Percentiles rank a stretch among this genome's conserved stretches.
phyloP scores from a whole-genome alignment of 2,888 invertebrate species.

The Myopa tessellatipennis region DNA sequence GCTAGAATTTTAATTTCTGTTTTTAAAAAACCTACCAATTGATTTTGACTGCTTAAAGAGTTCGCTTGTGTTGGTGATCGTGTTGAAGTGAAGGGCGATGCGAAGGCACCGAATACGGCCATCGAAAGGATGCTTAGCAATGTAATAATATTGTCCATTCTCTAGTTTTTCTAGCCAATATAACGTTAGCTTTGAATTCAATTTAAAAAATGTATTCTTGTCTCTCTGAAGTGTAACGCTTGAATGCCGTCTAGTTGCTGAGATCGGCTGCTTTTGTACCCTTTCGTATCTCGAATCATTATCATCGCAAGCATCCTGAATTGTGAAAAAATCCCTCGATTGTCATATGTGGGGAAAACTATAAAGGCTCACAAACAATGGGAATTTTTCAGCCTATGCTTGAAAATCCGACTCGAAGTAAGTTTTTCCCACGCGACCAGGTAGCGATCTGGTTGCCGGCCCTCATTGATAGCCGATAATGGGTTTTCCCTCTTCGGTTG shows the following conservation, averaged over 20 bases:
- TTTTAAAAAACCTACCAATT: conserved; percentile 33
- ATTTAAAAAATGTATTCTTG: not conserved
- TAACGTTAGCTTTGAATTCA: not conserved
- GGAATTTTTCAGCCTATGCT: not conserved
- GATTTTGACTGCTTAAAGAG: conserved; percentile 38
- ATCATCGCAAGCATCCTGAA: not conserved
- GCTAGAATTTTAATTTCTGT: not conserved
- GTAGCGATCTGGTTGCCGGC: conserved; percentile 15
- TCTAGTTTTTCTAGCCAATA: conserved; percentile 1
- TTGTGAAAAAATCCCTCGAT: conserved; percentile 17
- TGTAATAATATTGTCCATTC: conserved; percentile 27
- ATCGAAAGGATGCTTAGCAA: conserved; percentile 45
- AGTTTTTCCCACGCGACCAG: conserved; percentile 37
- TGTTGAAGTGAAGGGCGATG: not conserved
- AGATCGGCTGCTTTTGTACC: conserved; percentile 32
- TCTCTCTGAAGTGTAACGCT: conserved; percentile 10
- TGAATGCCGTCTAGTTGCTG: conserved; percentile 16
- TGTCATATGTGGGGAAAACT: not conserved
- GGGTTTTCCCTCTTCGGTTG: not conserved
- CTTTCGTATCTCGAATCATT: not conserved
- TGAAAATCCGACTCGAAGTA: not conserved
- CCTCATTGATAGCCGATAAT: not conserved
- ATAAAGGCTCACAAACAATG: not conserved
- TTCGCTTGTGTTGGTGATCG: not conserved
- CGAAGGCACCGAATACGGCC: not conserved